Base-by-base conservation (phyloP, 53 echinoderm and acorn worm species). In the Antedon mediterranea region DNA sequence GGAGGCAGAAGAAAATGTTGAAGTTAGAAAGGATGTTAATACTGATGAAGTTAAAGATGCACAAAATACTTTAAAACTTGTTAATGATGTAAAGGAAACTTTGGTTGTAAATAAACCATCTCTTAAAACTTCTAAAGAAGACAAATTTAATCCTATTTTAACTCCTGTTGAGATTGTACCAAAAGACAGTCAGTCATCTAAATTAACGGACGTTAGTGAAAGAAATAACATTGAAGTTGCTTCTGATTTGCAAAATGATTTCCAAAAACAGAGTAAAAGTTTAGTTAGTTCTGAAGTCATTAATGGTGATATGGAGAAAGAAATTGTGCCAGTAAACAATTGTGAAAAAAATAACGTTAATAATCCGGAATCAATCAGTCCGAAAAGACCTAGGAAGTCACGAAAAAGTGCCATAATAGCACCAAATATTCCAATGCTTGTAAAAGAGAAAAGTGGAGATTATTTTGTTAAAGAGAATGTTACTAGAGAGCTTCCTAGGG, bases 341-440 rank as follows among this genome's bases (percentile, higher is more conserved):
- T 57, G 57, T 13, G 57, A 57, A 57, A 57, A 3, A 26, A 57
- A 26, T 3, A 57, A 57, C 57, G 57, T 13, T 3, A 57, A 57
- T 11, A 57, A 26, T 23, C 9, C 23, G 23, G 23, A 57, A 11
- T 18, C 20, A 3, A 20, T 18, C 23, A 1, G 3, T 57, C 14
- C 28, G 37, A 79, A 84, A 79, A 41, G 3, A 9, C 74, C 77
- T 4, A 84, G 74, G 34, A 78, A 31, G 43, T 57, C 57, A 57
- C 73, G 74, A 29, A 84, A 84, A 71, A 78, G 57, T 57, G 30
- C 84, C 0, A 31, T 43, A 3, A 43, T 73, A 0, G 4, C 32
- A 0, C 57, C 57, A 57, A 73, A 73, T 29, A 14, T 73, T 30
- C 13, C 31, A 28, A 28, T 31, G 32, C 74, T 31, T 14, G 32